Evolutionary conservation across 2,797 vertebrate species (phyloP), one percentile per base, ranked within the genome.

Genomic region (Eremophila alpestris): DNA sequence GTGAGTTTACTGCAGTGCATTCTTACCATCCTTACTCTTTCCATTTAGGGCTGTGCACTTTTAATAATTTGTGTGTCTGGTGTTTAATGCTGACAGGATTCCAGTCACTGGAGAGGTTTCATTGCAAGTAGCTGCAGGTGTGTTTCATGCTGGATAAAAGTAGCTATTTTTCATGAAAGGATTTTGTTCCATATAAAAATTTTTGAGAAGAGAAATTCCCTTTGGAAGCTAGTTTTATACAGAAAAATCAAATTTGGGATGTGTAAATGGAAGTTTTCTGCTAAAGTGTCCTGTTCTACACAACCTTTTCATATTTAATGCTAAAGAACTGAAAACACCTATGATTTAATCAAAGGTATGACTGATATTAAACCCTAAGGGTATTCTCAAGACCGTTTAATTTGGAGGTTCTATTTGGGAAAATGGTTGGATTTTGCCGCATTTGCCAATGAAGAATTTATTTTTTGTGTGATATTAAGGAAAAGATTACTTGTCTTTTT

Each of bases 61-160:
- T 95, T 97, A 98, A 97, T 98, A 98, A 97, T 97, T 97, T 95
- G 93, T 98, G 94, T 98, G 97, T 98, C 98, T 98, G 98, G 97
- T 98, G 91, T 98, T 98, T 98, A 98, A 98, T 98, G 98, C 98
- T 98, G 98, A 98, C 98, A 98, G 98, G 98, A 98, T 98, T 96
- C 97, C 98, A 98, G 98, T 98, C 97, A 98, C 96, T 97, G 98
- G 98, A 98, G 97, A 98, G 97, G 94, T 98, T 98, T 97, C 98
- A 98, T 98, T 98, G 97, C 98, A 97, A 97, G 97, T 98, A 98
- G 98, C 97, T 98, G 97, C 97, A 98, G 98, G 98, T 98, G 98
- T 98, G 98, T 98, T 97, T 96, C 96, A 87, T 94, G 94, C 83
- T 94, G 97, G 93, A 96, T 97, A 95, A 96, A 97, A 98, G 89